Percentiles rank a stretch among this genome's conserved stretches.
phyloP scores from a whole-genome alignment of 2,888 invertebrate species.

The Hetaerina titia region DNA sequence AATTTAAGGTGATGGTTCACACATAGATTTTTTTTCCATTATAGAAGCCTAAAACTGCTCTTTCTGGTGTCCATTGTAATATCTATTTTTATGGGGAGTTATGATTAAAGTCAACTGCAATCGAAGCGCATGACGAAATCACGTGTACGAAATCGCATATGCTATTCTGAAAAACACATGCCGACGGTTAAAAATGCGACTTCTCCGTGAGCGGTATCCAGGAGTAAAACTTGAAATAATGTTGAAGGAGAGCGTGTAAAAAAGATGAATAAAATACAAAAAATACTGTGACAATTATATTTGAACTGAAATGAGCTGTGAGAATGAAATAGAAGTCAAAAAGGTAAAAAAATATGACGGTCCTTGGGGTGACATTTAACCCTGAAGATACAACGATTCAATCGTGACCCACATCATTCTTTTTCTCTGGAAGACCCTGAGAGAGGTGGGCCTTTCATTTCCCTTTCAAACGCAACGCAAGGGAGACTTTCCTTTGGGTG shows the following conservation, averaged over 20 bases:
- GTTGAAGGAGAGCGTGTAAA: neutral
- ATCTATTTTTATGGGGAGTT: too few species aligned
- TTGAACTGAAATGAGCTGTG: neutral
- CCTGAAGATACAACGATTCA: neutral
- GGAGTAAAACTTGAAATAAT: neutral
- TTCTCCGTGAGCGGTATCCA: too few species aligned
- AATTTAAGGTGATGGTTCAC: too few species aligned
- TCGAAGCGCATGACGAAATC: too few species aligned
- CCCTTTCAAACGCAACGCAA: neutral
- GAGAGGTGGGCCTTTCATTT: neutral
- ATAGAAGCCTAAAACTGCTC: too few species aligned
- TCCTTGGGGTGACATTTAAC: neutral
- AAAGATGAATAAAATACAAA: neutral
- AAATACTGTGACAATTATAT: neutral
- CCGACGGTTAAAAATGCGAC: too few species aligned
- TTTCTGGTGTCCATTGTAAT: too few species aligned
- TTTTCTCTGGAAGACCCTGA: conserved; percentile 5
- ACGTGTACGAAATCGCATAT: too few species aligned
- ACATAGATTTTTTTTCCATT: too few species aligned
- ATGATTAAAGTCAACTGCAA: too few species aligned
- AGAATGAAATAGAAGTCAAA: neutral
- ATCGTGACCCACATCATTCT: neutral
- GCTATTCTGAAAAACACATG: too few species aligned
- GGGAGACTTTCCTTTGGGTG: neutral
- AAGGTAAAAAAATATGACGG: neutral